Evolutionary conservation across 2,113 vertebrate species (phyloP).

Genomic region (Dipodomys ordii): DNA sequence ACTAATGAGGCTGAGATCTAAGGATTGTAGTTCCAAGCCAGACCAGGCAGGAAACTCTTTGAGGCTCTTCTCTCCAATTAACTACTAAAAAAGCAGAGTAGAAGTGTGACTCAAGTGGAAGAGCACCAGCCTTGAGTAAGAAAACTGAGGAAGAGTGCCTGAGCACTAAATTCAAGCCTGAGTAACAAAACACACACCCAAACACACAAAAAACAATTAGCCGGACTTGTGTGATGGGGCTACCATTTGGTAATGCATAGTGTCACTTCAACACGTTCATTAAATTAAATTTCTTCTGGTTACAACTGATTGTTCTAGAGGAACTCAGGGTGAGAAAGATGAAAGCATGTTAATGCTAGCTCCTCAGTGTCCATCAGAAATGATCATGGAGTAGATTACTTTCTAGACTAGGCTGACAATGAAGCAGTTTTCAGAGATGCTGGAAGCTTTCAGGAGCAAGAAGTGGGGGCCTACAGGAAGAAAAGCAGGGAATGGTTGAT

Average conservation of each 20-base stretch:
- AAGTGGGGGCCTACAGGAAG: not conserved
- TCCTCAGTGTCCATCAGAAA: not conserved
- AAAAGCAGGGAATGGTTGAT: not conserved
- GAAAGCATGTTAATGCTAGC: not conserved
- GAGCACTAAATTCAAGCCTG: no score
- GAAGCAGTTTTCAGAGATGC: not conserved
- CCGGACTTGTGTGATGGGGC: slow-evolving; percentile 49
- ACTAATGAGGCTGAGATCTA: no score
- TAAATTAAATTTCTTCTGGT: slow-evolving; percentile 14
- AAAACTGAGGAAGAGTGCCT: no score
- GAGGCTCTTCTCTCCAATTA: no score
- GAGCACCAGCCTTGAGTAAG: no score
- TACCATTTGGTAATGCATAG: slow-evolving; percentile 22
- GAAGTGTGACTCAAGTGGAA: no score
- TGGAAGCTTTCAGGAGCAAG: not conserved
- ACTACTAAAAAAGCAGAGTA: no score
- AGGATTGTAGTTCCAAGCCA: no score
- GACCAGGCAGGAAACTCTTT: no score
- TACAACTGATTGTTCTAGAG: not conserved
- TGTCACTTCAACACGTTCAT: slow-evolving; percentile 28
- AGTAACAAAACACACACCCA: no score
- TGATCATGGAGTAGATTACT: not conserved
- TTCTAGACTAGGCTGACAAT: not conserved
- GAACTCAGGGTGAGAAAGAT: not conserved
- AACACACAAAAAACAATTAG: slow-evolving; percentile 4